Percentiles rank a stretch among this genome's conserved stretches.
phyloP scores from a whole-genome alignment of 2,113 vertebrate species.

The Cairina moschata region DNA sequence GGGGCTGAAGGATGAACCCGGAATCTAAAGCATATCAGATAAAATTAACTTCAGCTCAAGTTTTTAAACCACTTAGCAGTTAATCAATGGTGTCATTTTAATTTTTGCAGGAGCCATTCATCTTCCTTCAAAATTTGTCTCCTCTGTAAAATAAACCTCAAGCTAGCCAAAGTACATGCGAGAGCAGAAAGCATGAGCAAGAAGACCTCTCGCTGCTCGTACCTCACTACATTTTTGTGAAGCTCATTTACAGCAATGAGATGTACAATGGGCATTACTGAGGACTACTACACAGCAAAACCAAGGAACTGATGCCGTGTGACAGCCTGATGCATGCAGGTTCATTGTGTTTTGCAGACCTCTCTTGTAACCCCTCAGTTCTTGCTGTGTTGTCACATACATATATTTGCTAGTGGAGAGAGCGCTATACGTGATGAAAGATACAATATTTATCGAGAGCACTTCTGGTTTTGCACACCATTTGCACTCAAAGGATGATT shows the following conservation, averaged over 20 bases:
- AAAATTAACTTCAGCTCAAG: neutral
- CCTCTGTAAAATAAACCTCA: neutral
- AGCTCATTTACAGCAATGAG: neutral
- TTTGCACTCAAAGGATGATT: neutral
- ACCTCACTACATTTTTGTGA: neutral
- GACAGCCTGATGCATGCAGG: neutral
- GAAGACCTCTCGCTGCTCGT: neutral
- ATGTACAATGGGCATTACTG: neutral
- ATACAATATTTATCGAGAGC: accelerated
- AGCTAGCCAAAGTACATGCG: neutral
- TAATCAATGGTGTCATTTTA: neutral
- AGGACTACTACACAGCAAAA: neutral
- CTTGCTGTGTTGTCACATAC: neutral
- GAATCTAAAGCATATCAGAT: neutral
- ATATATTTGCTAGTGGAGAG: neutral
- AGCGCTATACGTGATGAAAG: accelerated
- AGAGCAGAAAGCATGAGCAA: neutral
- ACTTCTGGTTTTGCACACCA: neutral
- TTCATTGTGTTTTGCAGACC: neutral
- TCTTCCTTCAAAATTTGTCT: neutral
- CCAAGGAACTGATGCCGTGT: accelerated
- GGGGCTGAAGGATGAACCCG: neutral
- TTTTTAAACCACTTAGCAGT: neutral
- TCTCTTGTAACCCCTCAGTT: neutral
- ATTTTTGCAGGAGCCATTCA: neutral